phyloP scores from a whole-genome alignment of 1,140 invertebrate genomes.

The Archivesica marissinica region DNA sequence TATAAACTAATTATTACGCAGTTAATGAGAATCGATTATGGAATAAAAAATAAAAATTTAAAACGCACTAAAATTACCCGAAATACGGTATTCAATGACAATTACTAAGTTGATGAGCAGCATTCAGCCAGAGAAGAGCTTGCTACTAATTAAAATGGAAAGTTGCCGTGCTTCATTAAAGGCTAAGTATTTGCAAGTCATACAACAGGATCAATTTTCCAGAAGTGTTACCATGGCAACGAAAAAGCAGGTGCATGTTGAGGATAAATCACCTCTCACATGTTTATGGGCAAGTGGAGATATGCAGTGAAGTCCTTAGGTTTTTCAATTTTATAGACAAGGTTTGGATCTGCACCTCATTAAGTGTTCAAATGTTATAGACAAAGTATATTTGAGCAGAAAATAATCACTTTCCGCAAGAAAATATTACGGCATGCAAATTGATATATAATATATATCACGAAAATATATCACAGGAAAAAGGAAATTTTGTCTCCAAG shows the following conservation, averaged over 20 bases:
- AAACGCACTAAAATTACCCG: too few relatives aligned
- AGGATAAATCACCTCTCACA: conserved; percentile 33
- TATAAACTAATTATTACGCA: too few relatives aligned
- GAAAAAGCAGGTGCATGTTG: conserved; percentile 25
- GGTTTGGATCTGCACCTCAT: not conserved
- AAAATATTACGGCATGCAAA: not conserved
- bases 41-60: too few relatives aligned
- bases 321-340: not conserved
- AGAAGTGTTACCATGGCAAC: conserved; percentile 48
- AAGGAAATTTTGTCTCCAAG: too few relatives aligned
- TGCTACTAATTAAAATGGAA: conserved; percentile 52
- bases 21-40: too few relatives aligned
- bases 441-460: conserved; percentile 1
- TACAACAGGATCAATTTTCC: conserved; percentile 55
- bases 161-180: conserved; percentile 32
- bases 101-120: not conserved
- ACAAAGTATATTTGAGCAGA: not conserved
- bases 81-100: too few relatives aligned
- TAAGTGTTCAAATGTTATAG: not conserved
- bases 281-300: conserved; percentile 9
- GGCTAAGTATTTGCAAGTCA: conserved; percentile 20
- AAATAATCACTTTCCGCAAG: not conserved
- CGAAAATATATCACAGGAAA: too few relatives aligned
- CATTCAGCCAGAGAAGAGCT: not conserved
- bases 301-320: conserved; percentile 1